Base-by-base conservation (phyloP, 2,113 vertebrate genomes). In the Microcebus jonahi region DNA sequence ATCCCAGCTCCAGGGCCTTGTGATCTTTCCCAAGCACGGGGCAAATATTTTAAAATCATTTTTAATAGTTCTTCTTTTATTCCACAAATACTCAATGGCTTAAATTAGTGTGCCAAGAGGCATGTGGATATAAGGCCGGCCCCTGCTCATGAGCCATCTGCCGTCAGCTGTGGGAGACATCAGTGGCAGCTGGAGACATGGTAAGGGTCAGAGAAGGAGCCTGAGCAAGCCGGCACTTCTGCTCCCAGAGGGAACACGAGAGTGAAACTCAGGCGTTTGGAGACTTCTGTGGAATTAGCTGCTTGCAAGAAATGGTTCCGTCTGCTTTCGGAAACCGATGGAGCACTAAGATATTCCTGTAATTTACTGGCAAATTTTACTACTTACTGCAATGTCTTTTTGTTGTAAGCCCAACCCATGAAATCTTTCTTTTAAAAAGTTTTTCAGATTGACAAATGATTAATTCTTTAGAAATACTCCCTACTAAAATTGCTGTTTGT, bases 211-310 rank as follows among this genome's bases (percentile, higher is more conserved):
- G 5, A 71, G 20, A 0, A 17, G 39, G 48, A 57, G 21, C 6
- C 18, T 4, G 50, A 8, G 42, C 6, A 31, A 55, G 11, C 8
- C 6, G n/a, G 3, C 1, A 17, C 59, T 76, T 75, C 21, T 50
- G 45, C 55, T 70, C 91, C 83, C 59, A 75, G 65, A 75, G 57
- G 63, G 75, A 97, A 92, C 42, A 31, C 13, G 80, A 88, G 65
- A 67, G 31, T 59, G 87, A 95, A 91, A 89, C 77, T 82, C 9
- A 42, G 8, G 50, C 20, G 57, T 92, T 96, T 79, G 61, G 65
- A 94, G 42, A 88, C 50, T 91, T 97, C 91, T 85, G 85, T 53
- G 83, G 96, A 97, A 97, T 86, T 88, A 63, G 27, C 63, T 85
- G 23, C 70, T 94, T 95, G 73, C 48, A 67, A 94, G 79, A 96